A percentile compares a stretch with the other conserved stretches of the same genome.
Evolutionary conservation across 2,797 vertebrate genomes (phyloP).

Genomic region (Tragelaphus eurycerus): DNA sequence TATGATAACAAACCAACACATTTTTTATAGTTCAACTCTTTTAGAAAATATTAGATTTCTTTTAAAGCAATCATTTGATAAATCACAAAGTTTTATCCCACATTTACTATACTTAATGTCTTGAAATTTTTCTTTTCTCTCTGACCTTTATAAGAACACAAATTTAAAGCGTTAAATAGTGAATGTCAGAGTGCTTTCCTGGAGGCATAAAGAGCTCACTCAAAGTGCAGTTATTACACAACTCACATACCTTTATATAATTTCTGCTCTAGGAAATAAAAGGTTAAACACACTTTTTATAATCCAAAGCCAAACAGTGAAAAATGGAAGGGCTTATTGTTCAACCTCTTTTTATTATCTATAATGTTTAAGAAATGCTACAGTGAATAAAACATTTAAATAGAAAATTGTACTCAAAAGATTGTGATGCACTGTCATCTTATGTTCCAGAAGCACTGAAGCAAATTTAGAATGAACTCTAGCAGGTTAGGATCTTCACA

Average conservation of each 20-base stretch:
- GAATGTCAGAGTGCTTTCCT: slow-evolving; percentile 72
- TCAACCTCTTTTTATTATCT: slow-evolving; percentile 49
- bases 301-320: slow-evolving; percentile 64
- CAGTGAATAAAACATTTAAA: slow-evolving; percentile 48
- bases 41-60: slow-evolving; percentile 54
- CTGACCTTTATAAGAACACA: slow-evolving; percentile 81
- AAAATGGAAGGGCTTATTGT: slow-evolving; percentile 65
- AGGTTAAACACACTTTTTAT: slow-evolving; percentile 73
- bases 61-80: slow-evolving; percentile 66
- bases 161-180: slow-evolving; percentile 77
- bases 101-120: slow-evolving; percentile 55
- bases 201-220: slow-evolving; percentile 67
- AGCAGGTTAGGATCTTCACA: background rate
- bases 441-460: background rate
- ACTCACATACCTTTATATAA: slow-evolving; percentile 77
- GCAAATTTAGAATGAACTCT: background rate
- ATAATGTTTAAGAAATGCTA: slow-evolving; percentile 50
- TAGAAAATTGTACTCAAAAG: slow-evolving; percentile 28
- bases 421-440: background rate
- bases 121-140: slow-evolving; percentile 68
- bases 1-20: background rate
- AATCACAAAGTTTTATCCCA: slow-evolving; percentile 58
- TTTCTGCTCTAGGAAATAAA: slow-evolving; percentile 71
- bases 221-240: slow-evolving; percentile 72
- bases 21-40: background rate